Evolutionary conservation across 2,797 vertebrate genomes (phyloP), one percentile per base, ranked within the genome.

Genomic region (Hipposideros larvatus): DNA sequence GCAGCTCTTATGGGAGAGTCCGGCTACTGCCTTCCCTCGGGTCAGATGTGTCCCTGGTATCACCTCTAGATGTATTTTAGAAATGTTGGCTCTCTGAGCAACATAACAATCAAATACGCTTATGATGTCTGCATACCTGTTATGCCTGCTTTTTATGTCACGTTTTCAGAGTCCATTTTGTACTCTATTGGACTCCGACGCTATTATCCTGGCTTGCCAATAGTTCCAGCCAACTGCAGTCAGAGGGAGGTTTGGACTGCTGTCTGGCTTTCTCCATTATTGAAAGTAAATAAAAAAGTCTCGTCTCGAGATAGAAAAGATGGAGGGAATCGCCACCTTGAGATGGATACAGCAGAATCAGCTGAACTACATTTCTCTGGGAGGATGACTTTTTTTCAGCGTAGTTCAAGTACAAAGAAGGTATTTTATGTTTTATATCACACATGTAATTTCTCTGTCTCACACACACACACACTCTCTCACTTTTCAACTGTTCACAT

Each of bases 351-450:
- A 55, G 46, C 1, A 48, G 13, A 66, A 55, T 78, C 22, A 21
- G 3, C 28, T 34, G 48, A 79, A 65, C 19, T 94, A 3, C 34
- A 66, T 61, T 87, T 84, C 34, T 92, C 31, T 73, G 11, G 14
- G n/a, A 90, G 2, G 34, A 43, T 63, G 10, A 28, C 14, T 28
- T 55, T 57, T 89, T 57, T 68, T 16, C 13, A 74, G 41, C 11
- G 37, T 26, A 84, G n/a, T n/a, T 85, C 66, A 95, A 61, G 11
- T 84, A 13, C 21, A 89, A 79, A 80, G 80, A 66, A 53, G 8
- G 48, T 37, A 63, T 63, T 87, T 90, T 57, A 61, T 43, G 16
- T 65, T 94, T 91, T 90, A 77, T 83, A 28, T 37, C 18, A 46
- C 31, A 88, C 31, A 24, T 4, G 11, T 15, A 61, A 7, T 82